These are phyloP conservation scores for Cyprinella venusta DNA, from an alignment of 2,797 vertebrate species.

Conservation along the genomic window DNA sequence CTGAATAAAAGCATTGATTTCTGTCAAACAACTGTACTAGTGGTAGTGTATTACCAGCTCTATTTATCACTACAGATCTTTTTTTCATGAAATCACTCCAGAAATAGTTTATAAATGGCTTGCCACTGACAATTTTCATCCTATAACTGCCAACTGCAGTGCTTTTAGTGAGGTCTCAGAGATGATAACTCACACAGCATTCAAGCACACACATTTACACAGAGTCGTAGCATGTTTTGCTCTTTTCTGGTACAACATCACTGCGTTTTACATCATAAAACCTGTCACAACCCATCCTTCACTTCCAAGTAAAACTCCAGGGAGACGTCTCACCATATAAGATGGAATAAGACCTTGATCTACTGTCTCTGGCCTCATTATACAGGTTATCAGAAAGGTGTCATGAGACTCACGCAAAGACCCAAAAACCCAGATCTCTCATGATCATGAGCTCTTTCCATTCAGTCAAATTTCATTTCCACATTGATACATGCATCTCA, in stretches of 20 bases:
- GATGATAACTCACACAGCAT: background rate
- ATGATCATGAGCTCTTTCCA: slow-evolving; percentile 60
- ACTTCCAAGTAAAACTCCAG: slow-evolving; percentile 15
- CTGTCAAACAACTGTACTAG: background rate
- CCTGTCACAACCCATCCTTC: background rate
- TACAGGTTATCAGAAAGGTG: slow-evolving; percentile 69
- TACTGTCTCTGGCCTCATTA: slow-evolving; percentile 72
- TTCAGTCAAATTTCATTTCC: slow-evolving; percentile 40
- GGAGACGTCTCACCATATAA: slow-evolving; percentile 13
- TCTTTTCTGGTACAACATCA: slow-evolving; percentile 5
- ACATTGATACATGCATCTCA: background rate
- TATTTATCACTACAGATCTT: background rate
- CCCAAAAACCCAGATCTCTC: slow-evolving; percentile 82
- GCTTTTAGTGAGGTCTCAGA: too few relatives aligned
- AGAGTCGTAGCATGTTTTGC: background rate
- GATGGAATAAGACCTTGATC: slow-evolving; percentile 46
- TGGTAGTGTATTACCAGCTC: background rate
- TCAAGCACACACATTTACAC: background rate
- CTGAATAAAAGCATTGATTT: background rate
- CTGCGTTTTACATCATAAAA: background rate
- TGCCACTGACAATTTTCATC: background rate
- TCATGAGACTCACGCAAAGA: slow-evolving; percentile 61
- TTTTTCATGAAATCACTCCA: background rate
- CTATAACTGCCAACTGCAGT: background rate
- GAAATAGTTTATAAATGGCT: background rate